Evolutionary conservation across 1,140 invertebrate species (phyloP), one percentile per base, ranked within the genome.

Genomic region (Bombus waltoni): DNA sequence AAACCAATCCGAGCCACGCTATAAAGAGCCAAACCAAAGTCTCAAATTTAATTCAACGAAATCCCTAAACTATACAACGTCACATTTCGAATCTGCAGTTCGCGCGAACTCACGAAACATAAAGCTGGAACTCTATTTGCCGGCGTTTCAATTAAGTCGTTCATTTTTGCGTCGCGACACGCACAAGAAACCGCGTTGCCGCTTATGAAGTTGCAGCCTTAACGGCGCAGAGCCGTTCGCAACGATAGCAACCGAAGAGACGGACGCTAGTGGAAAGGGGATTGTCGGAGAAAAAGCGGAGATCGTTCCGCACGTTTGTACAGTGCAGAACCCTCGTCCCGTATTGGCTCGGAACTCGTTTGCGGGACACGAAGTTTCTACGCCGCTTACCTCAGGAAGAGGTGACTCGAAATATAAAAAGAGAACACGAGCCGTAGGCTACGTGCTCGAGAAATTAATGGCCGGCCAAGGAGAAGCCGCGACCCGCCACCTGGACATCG

Each of bases 271-370:
- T 53, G 47, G 44, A n/a, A 40, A 35, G 22, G 28, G 32, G 68
- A 22, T 15, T 57, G 66, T 22, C 6, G 44, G 28, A 47, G 62
- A 72, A 71, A 79, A 71, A 71, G 75, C 57, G 57, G 38, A 53
- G 44, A 81, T 81, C 70, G 77, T 85, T 85, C 78, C 57, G 78
- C 78, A 74, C 83, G 83, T 80, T 81, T 79, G 71, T 81, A 40
- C 53, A 18, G 47, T 8, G 47, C 6, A 22, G 47, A 53, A 53
- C 47, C 38, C n/a, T 28, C 42, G 62, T 28, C 42, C 47, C 32
- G 44, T 73, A 85, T 81, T 85, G 83, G 83, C 78, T 81, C 10
- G 83, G 71, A 85, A 81, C 83, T 85, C 83, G 83, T 85, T 85
- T 81, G 78, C 78, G 83, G 78, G 57, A 85, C 83, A 81, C 83